Evolutionary conservation across 92 coral and sea anemone genomes (phyloP), one percentile per base, ranked within the genome.

Genomic region (Zoanthus sociatus): DNA sequence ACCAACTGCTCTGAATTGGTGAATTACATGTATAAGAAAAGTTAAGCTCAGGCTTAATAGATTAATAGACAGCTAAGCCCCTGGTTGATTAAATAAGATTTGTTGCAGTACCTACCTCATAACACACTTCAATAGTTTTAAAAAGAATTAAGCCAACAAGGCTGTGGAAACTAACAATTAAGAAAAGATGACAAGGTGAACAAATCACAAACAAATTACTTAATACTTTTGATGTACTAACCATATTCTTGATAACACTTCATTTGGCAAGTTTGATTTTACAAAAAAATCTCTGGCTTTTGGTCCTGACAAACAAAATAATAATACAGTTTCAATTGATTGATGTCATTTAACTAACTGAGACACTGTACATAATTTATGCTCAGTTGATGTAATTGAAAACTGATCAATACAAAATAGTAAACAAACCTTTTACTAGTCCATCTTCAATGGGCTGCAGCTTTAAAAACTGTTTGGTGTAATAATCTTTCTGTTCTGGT

Each of bases 221-320:
- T 12, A 14, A 58, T 12, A 17, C n/a, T 9, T 63, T 17, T 60
- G 46, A 32, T 55, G 32, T 63, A 47, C 92, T 81, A 89, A 95
- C 99, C 99, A 97, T 90, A 97, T 95, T 79, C 88, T 97, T 21
- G 99, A 97, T 10, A 97, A 92, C 17, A 92, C 92, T 78, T 95
- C 99, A 3, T 92, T 93, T 15, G 95, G 92, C 46, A 97, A 90
- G 64, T 88, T 88, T 83, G 99, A 97, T 79, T 97, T 97, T 90
- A 97, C 78, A 76, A 97, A 97, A 86, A 97, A 97, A 79, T 97
- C 98, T 83, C 99, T 97, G 79, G 99, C 99, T 85, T 90, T 97
- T 47, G 94, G 99, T 47, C 99, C 99, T 97, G 20, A 56, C 20
- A 81, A 90, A 50, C 60, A 17, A 81, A 67, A 7, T 30, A 7